Evolutionary conservation across 2,113 vertebrate genomes (phyloP), one percentile per base, ranked within the genome.

Genomic region (Tragulus kanchil): DNA sequence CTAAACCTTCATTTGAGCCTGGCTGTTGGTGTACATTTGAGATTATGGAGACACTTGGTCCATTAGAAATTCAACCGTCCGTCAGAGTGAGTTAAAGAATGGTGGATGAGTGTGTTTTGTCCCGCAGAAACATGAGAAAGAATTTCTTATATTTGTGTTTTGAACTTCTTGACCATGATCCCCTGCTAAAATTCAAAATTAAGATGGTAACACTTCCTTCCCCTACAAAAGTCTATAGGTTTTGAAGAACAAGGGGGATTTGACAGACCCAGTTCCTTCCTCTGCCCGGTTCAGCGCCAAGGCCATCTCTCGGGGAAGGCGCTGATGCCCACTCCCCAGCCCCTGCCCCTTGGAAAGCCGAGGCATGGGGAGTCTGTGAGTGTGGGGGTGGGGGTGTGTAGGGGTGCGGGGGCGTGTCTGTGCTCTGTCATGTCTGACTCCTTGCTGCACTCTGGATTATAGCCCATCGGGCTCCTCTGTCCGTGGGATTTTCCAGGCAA

Each of bases 251-350:
- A 7, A 77, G 31, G 31, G 26, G 52, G 14, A 36, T 42, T 31
- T n/a, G 31, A 42, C 48, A 52, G 50, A 48, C 3, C 2, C 13
- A 8, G 13, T 3, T 17, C 6, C 3, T 15, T 3, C 0, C 16
- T 31, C 5, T 12, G 3, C 9, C 2, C 16, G 21, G 13, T 94
- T 97, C 90, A 96, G 93, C 13, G 90, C 96, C 89, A 94, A 50
- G 71, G 95, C 19, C 77, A 93, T 91, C 16, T 45, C 85, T 52
- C 5, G 52, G 31, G 15, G 0, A 36, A 36, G 2, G 36, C 7
- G 8, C 48, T 52, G 28, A 3, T 0, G 36, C 10, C 0, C 0
- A 3, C 1, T 58, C 36, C 64, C 0, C 19, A 12, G 4, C 11
- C 25, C n/a, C 7, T 17, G 2, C 6, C 19, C 6, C 2, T 9